phyloP scores from a whole-genome alignment of 2,888 invertebrate genomes.

The Troilus luridus region DNA sequence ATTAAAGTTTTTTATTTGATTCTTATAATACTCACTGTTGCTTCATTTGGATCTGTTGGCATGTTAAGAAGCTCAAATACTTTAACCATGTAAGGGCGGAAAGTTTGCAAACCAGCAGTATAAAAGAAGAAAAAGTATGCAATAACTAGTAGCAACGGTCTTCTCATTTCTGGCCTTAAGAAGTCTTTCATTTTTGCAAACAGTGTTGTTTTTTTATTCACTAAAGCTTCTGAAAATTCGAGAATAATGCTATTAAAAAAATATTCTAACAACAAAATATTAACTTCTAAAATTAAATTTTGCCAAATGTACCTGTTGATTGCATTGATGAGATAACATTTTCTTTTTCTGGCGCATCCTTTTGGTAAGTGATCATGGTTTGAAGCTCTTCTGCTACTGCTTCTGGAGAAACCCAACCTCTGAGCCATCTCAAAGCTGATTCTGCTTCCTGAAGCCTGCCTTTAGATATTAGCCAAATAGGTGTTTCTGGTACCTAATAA shows the following conservation, averaged over 20 bases:
- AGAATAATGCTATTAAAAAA: background rate
- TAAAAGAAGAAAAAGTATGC: constrained; percentile 73
- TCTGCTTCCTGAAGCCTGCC: constrained; percentile 73
- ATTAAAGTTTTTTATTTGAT: background rate
- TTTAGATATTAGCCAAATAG: constrained; percentile 74
- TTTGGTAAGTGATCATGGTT: constrained; percentile 71
- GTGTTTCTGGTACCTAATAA: constrained; percentile 74
- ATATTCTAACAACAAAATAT: background rate
- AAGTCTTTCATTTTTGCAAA: constrained; percentile 59
- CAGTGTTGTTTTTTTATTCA: constrained; percentile 25
- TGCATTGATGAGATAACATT: constrained; percentile 53
- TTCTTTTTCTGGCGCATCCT: constrained; percentile 57
- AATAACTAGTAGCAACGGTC: constrained; percentile 72
- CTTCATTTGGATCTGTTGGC: constrained; percentile 69
- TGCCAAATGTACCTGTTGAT: constrained; percentile 30
- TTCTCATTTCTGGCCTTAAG: constrained; percentile 72
- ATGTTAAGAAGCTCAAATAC: constrained; percentile 70
- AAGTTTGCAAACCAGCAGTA: constrained; percentile 69
- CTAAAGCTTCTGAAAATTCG: constrained; percentile 34
- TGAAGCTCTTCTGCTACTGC: constrained; percentile 73
- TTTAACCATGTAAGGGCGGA: constrained; percentile 71
- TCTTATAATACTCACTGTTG: constrained; percentile 70
- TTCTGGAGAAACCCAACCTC: constrained; percentile 73
- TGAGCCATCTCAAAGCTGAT: constrained; percentile 72
- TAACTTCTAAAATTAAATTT: background rate